Evolutionary conservation across 2,888 invertebrate genomes (phyloP).

Genomic region (Scaptomyza caliginosa): DNA sequence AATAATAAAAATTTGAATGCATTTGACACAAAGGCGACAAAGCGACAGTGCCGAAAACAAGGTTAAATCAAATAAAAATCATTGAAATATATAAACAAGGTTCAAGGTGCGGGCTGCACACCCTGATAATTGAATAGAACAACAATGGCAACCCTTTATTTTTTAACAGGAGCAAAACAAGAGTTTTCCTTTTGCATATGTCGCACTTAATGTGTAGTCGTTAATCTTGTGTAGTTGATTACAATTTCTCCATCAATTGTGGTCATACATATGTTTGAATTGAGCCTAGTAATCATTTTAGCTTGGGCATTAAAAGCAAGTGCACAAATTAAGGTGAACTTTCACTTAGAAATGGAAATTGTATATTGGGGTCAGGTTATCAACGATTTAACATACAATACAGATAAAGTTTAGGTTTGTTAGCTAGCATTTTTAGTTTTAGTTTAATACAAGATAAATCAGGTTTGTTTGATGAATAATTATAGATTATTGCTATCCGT

Average conservation of each 20-base stretch:
- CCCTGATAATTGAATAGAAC: conserved; percentile 65
- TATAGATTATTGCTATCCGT: too few relatives aligned
- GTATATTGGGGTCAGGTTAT: not conserved
- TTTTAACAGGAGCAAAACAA: conserved; percentile 2
- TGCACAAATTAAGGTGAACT: conserved; percentile 6
- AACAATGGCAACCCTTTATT: conserved; percentile 57
- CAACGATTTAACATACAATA: too few relatives aligned
- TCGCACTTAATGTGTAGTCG: conserved; percentile 18
- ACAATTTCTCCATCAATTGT: conserved; percentile 41
- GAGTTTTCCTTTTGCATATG: conserved; percentile 69
- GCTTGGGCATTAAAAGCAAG: not conserved
- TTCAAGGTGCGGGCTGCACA: conserved; percentile 64
- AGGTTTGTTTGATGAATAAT: too few relatives aligned
- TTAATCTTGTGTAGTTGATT: conserved; percentile 47
- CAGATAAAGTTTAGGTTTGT: too few relatives aligned
- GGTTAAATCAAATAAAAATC: conserved; percentile 75
- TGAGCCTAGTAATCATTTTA: not conserved
- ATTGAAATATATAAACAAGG: conserved; percentile 67
- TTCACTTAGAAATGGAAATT: not conserved
- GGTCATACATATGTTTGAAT: conserved; percentile 44
- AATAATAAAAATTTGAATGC: conserved; percentile 81
- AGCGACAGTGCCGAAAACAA: conserved; percentile 57
- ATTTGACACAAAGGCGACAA: conserved; percentile 74
- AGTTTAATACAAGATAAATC: too few relatives aligned
- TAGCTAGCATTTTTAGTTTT: too few relatives aligned